Evolutionary conservation across 2,888 invertebrate genomes (phyloP).

Genomic region (Julus scandinavius): DNA sequence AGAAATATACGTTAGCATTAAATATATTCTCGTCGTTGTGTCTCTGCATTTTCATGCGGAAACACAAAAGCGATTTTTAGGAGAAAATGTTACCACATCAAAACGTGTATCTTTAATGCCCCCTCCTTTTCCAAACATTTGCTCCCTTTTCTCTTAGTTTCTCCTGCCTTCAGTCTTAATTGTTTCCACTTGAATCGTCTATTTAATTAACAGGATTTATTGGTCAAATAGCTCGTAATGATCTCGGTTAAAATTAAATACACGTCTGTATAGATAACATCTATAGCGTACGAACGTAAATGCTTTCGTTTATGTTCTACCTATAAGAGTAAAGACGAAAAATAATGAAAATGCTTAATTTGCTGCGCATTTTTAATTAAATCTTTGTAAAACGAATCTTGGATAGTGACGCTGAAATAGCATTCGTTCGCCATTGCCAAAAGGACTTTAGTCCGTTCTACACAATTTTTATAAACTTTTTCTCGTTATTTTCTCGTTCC

Average conservation of each 20-base stretch:
- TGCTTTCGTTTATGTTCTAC: too few relatives aligned
- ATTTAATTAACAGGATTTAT: conserved; percentile 31
- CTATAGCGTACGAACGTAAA: too few relatives aligned
- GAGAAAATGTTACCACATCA: background rate
- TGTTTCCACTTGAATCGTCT: conserved; percentile 36
- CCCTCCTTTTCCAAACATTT: background rate
- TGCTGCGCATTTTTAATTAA: conserved; percentile 24
- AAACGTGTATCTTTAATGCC: background rate
- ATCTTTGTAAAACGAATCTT: background rate
- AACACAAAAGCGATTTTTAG: conserved; percentile 31
- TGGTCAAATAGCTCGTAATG: conserved; percentile 36
- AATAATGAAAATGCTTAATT: conserved; percentile 43
- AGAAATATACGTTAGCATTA: conserved; percentile 29
- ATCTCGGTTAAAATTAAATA: conserved; percentile 32
- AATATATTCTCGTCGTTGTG: background rate
- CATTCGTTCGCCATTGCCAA: background rate
- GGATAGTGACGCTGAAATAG: background rate
- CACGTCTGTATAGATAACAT: conserved; percentile 2
- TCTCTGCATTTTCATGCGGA: conserved; percentile 7
- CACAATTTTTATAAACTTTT: background rate
- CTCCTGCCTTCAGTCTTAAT: background rate
- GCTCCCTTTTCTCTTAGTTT: background rate
- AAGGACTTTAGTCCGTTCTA: background rate
- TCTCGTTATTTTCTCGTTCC: background rate
- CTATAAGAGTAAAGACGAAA: background rate